A percentile compares a stretch with the other conserved stretches of the same genome.
phyloP scores from a whole-genome alignment of 2,113 vertebrate genomes.

The Micromys minutus region DNA sequence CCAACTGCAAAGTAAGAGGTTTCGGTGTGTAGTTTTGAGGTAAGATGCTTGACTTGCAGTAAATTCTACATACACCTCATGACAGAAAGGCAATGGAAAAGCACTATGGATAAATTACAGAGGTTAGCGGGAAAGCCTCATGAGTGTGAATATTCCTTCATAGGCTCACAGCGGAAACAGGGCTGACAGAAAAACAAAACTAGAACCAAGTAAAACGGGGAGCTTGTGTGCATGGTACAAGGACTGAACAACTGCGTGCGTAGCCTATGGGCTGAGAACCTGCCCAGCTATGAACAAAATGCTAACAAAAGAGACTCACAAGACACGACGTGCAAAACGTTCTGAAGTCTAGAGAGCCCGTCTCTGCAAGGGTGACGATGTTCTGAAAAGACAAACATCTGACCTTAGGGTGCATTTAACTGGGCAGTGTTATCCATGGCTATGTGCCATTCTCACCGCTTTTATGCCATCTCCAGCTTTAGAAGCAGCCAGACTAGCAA shows the following conservation, averaged over 20 bases:
- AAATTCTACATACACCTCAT: neutral
- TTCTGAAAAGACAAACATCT: slow-evolving; percentile 87
- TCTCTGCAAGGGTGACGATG: slow-evolving; percentile 93
- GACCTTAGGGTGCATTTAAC: neutral
- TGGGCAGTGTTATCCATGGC: neutral
- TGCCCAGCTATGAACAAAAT: slow-evolving; percentile 21
- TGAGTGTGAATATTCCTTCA: slow-evolving; percentile 25
- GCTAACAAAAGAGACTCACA: slow-evolving; percentile 83
- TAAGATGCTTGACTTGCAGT: neutral
- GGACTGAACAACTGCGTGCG: slow-evolving; percentile 36
- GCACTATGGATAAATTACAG: slow-evolving; percentile 29
- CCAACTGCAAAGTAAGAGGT: slow-evolving; percentile 23
- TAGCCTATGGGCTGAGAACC: slow-evolving; percentile 25
- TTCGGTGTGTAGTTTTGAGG: neutral
- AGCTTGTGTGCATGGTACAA: neutral
- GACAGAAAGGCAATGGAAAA: slow-evolving; percentile 56
- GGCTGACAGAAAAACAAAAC: slow-evolving; percentile 50
- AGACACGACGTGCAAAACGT: slow-evolving; percentile 96
- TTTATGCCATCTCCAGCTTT: neutral
- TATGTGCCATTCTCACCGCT: slow-evolving; percentile 8
- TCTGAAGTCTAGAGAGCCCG: slow-evolving; percentile 92
- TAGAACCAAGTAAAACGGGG: slow-evolving; percentile 20
- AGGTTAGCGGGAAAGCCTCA: slow-evolving; percentile 37
- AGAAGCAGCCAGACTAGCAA: slow-evolving; percentile 37
- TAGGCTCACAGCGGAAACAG: slow-evolving; percentile 25